Conservation (phyloP, 2,888 invertebrate species). For the Mechanitis mazaeus region DNA sequence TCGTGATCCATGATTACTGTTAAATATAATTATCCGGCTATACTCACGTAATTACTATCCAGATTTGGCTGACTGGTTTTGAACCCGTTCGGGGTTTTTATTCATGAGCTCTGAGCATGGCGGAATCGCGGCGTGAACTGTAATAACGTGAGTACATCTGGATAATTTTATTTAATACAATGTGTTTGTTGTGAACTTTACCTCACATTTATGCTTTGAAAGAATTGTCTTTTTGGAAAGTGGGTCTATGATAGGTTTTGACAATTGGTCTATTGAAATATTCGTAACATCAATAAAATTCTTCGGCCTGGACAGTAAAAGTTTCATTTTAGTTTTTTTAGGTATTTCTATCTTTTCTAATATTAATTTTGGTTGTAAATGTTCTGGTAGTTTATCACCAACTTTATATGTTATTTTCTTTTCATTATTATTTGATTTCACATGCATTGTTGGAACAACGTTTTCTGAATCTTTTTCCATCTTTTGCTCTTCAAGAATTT, state of each 20-base stretch:
- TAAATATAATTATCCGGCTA: no score
- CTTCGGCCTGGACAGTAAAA: background rate
- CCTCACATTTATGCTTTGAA: conserved; percentile 55
- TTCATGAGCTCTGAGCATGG: no score
- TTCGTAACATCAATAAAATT: conserved; percentile 16
- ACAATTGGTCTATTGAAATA: conserved; percentile 29
- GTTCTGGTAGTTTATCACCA: conserved; percentile 45
- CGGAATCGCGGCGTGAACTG: no score
- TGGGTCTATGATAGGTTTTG: conserved; percentile 44
- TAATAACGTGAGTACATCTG: no score
- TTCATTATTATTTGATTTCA: conserved; percentile 2
- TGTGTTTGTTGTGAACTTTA: conserved; percentile 25
- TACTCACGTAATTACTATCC: no score
- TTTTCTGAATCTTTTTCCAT: background rate
- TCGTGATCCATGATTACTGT: no score
- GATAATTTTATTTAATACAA: conserved; percentile 15
- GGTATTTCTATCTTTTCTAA: conserved; percentile 40
- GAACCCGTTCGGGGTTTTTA: no score
- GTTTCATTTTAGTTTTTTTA: conserved; percentile 13
- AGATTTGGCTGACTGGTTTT: no score
- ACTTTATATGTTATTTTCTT: conserved; percentile 37
- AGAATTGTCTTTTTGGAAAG: conserved; percentile 52
- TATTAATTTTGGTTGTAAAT: conserved; percentile 45
- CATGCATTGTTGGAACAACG: background rate
- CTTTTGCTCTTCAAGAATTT: no score